Evolutionary conservation across 2,888 invertebrate genomes (phyloP).

Genomic region (Griposia aprilina): DNA sequence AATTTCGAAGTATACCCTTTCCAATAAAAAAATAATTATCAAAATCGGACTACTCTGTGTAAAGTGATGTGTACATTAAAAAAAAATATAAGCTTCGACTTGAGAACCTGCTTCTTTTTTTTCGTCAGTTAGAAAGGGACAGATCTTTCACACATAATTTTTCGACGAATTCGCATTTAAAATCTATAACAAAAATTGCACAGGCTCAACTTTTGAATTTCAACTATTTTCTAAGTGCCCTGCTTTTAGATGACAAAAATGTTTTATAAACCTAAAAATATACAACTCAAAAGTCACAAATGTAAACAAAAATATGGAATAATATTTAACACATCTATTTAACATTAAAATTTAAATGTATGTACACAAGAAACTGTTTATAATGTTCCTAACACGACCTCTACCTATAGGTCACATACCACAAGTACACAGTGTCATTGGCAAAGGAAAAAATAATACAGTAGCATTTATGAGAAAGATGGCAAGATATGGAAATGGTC

Average conservation of each 20-base stretch:
- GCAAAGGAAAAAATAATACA: slow-evolving; percentile 11
- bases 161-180: neutral
- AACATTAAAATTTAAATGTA: slow-evolving; percentile 40
- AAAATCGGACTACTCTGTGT: no score
- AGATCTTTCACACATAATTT: neutral
- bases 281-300: neutral
- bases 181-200: neutral
- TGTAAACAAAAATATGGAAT: slow-evolving; percentile 31
- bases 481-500: slow-evolving; percentile 38
- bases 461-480: slow-evolving; percentile 61
- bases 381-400: slow-evolving; percentile 40
- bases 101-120: no score
- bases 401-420: slow-evolving; percentile 27
- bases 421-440: slow-evolving; percentile 36
- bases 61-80: no score
- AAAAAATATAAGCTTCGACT: no score
- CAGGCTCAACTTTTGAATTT: neutral
- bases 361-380: slow-evolving; percentile 30
- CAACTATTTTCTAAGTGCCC: neutral
- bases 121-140: neutral
- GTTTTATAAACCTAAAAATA: neutral
- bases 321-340: slow-evolving; percentile 36
- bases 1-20: no score
- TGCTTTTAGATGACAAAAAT: neutral
- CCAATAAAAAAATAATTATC: no score